phyloP scores from a whole-genome alignment of 2,113 vertebrate species.

The Dasyurus viverrinus region DNA sequence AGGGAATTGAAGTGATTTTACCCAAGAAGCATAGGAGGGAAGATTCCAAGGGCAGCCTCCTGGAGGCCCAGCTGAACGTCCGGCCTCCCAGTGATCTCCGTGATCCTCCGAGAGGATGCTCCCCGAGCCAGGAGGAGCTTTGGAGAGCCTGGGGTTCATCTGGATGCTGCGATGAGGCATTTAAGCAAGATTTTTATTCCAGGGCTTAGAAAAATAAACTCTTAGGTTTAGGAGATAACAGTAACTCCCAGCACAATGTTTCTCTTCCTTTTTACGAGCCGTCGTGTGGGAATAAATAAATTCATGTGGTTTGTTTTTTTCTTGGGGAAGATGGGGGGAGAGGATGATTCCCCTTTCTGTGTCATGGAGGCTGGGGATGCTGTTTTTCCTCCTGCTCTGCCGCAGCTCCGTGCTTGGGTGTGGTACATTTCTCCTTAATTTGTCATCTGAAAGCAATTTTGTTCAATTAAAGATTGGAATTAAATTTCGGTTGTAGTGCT shows the following conservation, averaged over 20 bases:
- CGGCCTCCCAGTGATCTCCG: background rate
- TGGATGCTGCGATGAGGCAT: background rate
- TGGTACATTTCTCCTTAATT: constrained; percentile 79
- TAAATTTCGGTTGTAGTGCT: constrained; percentile 84
- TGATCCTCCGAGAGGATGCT: background rate
- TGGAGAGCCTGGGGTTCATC: background rate
- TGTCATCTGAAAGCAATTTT: constrained; percentile 86
- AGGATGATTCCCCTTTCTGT: constrained; percentile 29
- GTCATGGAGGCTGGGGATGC: constrained; percentile 50
- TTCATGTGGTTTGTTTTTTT: background rate
- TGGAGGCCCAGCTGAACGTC: background rate
- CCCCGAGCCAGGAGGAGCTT: background rate
- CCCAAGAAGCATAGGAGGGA: background rate
- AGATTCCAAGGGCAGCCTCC: background rate
- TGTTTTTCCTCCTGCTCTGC: constrained; percentile 57
- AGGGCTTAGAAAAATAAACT: background rate
- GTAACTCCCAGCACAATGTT: constrained; percentile 1
- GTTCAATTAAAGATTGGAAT: constrained; percentile 87
- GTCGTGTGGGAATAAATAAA: constrained; percentile 65
- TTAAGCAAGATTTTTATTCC: background rate
- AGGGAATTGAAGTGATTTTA: background rate
- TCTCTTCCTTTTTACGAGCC: background rate
- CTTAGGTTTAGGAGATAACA: constrained; percentile 52
- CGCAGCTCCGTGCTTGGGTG: constrained; percentile 75
- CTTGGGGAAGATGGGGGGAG: background rate